These are phyloP conservation scores for Panulirus ornatus DNA, from an alignment of 1,140 invertebrate species.

Conservation along the genomic window DNA sequence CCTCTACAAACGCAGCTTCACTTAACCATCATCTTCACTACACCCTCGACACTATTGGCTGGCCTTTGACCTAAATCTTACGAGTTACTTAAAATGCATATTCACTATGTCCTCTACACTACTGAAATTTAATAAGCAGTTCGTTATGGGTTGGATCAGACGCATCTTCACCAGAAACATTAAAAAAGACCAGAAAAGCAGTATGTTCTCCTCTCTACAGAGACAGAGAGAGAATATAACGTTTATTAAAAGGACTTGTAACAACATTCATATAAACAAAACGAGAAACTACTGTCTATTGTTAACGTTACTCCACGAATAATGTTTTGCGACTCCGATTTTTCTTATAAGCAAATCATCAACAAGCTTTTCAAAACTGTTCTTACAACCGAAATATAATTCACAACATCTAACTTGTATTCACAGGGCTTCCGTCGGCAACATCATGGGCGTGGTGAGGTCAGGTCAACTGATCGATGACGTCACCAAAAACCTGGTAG, in stretches of 20 bases:
- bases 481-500: constrained; percentile 12
- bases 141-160: too few relatives aligned
- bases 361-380: not conserved
- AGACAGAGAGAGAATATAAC: not conserved
- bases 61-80: too few relatives aligned
- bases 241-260: not conserved
- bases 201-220: too few relatives aligned
- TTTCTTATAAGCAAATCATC: not conserved
- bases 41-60: too few relatives aligned
- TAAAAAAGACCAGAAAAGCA: too few relatives aligned
- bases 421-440: constrained; percentile 30
- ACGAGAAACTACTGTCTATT: not conserved
- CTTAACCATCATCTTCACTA: too few relatives aligned
- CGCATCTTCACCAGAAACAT: too few relatives aligned
- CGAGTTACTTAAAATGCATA: too few relatives aligned
- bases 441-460: constrained; percentile 45
- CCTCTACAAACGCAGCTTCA: too few relatives aligned
- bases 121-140: too few relatives aligned
- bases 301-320: not conserved
- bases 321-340: not conserved
- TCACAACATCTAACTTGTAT: not conserved
- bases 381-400: too few relatives aligned
- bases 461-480: constrained; percentile 58
- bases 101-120: too few relatives aligned
- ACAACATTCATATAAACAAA: not conserved